Conservation (phyloP, 2,797 vertebrate genomes). For the Eutrigla gurnardus region DNA sequence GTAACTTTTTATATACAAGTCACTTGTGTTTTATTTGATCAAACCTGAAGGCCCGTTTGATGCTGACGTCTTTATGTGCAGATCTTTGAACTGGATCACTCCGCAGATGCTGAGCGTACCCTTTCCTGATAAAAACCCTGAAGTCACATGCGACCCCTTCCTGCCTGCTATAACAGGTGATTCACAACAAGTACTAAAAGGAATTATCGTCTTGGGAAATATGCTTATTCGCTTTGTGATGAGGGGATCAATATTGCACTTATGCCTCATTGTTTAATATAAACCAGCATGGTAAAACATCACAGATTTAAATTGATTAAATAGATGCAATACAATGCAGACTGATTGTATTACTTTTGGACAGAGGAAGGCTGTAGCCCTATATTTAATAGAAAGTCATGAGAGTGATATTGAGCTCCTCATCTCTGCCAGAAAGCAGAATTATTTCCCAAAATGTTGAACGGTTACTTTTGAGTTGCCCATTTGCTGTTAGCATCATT, state of each 20-base stretch:
- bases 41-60: not conserved
- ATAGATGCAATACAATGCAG: not conserved
- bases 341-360: not conserved
- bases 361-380: not conserved
- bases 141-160: conserved; percentile 80
- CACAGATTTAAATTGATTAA: not conserved
- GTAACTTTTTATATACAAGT: conserved; percentile 54
- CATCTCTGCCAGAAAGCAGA: not conserved
- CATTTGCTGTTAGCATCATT: not conserved
- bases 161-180: conserved; percentile 85
- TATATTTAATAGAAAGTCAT: conserved; percentile 4
- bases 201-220: not conserved
- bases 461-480: not conserved
- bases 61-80: conserved; percentile 55
- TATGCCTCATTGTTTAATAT: not conserved
- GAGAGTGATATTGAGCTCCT: not conserved
- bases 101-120: conserved; percentile 85
- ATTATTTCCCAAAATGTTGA: conserved; percentile 1
- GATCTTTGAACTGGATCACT: conserved; percentile 87
- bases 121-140: conserved; percentile 72
- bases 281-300: not conserved
- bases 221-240: not conserved
- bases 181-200: not conserved
- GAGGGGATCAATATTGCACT: not conserved
- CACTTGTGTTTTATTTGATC: not conserved